Evolutionary conservation across 2,113 vertebrate genomes (phyloP).

Genomic region (Blennius ocellaris): DNA sequence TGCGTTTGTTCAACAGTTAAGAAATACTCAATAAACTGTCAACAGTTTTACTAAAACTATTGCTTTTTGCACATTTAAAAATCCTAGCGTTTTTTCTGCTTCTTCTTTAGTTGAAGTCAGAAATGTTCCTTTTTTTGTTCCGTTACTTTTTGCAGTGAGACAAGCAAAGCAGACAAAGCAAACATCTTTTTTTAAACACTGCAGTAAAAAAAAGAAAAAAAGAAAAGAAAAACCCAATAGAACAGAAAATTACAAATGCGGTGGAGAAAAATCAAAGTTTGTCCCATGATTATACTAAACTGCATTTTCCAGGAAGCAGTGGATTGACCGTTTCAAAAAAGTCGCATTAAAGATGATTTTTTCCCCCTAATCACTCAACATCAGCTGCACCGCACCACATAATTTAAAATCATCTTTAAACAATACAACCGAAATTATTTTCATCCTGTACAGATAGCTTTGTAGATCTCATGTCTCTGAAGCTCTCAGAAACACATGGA

Average conservation of each 20-base stretch:
- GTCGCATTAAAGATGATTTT: constrained; percentile 58
- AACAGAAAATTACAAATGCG: constrained; percentile 84
- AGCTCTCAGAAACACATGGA: constrained; percentile 75
- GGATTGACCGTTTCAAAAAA: constrained; percentile 80
- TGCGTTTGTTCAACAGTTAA: constrained; percentile 96
- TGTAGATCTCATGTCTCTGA: constrained; percentile 74
- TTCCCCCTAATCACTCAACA: constrained; percentile 78
- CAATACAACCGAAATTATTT: constrained; percentile 85
- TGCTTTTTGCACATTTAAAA: constrained; percentile 92
- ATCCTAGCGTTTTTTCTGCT: constrained; percentile 83
- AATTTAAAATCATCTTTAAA: constrained; percentile 93
- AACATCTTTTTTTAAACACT: constrained; percentile 72
- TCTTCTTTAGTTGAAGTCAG: constrained; percentile 64
- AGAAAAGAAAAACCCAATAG: constrained; percentile 85
- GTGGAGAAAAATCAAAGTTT: constrained; percentile 85
- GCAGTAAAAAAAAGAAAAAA: constrained; percentile 77
- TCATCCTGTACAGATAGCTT: constrained; percentile 92
- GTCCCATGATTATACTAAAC: constrained; percentile 87
- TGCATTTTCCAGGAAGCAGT: constrained; percentile 90
- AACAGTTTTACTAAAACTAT: constrained; percentile 97
- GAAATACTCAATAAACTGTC: constrained; percentile 99
- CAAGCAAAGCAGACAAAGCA: constrained; percentile 97
- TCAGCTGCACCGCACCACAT: constrained; percentile 87
- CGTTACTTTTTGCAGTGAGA: constrained; percentile 87
- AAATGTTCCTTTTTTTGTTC: constrained; percentile 77